These are phyloP conservation scores for Myotis vivesi DNA, from an alignment of 2,797 vertebrate species.

Conservation along the genomic window DNA sequence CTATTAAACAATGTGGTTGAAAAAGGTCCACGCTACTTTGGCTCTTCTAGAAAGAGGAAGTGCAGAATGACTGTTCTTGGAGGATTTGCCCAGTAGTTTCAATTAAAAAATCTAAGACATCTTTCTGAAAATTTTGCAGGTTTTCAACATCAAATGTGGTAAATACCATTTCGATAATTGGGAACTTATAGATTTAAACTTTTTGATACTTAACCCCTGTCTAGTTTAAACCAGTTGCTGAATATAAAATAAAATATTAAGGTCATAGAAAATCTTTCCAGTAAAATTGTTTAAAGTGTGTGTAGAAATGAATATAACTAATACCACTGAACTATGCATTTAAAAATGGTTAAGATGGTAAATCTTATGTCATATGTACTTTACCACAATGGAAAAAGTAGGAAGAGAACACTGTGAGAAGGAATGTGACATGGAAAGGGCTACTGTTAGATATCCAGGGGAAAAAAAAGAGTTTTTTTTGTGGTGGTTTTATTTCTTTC, in stretches of 20 bases:
- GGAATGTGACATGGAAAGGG: neutral
- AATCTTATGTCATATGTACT: neutral
- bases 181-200: neutral
- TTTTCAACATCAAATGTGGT: neutral
- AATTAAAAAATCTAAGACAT: neutral
- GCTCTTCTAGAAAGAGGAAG: neutral
- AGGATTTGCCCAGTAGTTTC: neutral
- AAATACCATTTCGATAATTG: neutral
- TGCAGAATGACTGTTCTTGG: neutral
- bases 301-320: neutral
- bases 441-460: neutral
- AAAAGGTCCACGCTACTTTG: neutral
- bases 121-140: neutral
- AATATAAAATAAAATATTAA: neutral
- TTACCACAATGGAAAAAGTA: neutral
- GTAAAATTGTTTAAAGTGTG: neutral
- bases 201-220: neutral
- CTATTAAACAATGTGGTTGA: neutral
- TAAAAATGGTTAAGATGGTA: neutral
- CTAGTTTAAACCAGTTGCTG: neutral
- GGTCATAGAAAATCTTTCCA: neutral
- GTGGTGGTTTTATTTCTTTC: neutral
- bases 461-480: fast-evolving
- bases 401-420: neutral
- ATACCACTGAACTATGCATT: neutral